Evolutionary conservation across 2,888 invertebrate species (phyloP).

Genomic region (Pachliopta kotzebuea): DNA sequence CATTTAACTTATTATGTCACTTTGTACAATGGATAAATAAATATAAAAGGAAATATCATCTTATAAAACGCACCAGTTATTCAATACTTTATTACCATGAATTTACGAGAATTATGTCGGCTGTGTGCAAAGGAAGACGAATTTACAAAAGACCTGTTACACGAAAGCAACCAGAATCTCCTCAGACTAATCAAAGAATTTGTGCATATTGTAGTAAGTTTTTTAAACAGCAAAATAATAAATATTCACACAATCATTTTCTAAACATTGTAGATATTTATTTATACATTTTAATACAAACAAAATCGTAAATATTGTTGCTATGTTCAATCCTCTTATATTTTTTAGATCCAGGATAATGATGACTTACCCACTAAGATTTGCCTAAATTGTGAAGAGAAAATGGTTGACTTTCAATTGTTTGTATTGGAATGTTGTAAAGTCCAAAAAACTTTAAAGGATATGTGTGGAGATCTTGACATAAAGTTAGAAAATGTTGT

Average conservation of each 20-base stretch:
- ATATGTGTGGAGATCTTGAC: constrained; percentile 41
- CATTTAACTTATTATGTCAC: neutral
- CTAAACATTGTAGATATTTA: neutral
- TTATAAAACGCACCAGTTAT: constrained; percentile 10
- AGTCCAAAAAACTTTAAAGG: constrained; percentile 59
- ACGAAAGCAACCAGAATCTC: constrained; percentile 60
- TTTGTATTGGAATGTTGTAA: constrained; percentile 69
- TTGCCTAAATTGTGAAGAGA: constrained; percentile 71
- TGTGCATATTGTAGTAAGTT: constrained; percentile 62
- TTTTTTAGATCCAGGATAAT: constrained; percentile 53
- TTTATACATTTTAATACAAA: neutral
- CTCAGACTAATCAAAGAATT: constrained; percentile 64
- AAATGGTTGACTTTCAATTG: constrained; percentile 67
- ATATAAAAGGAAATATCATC: neutral
- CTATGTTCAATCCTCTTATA: neutral
- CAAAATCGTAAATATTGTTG: neutral
- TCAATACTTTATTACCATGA: constrained; percentile 31
- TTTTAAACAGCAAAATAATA: neutral
- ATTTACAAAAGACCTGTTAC: constrained; percentile 64
- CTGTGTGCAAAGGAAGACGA: constrained; percentile 66
- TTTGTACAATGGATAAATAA: constrained; percentile 6
- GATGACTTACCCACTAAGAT: constrained; percentile 66
- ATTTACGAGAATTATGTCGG: constrained; percentile 63
- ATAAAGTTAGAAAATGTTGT: constrained; percentile 59
- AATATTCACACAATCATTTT: neutral